Evolutionary conservation across 2,113 vertebrate species (phyloP), one percentile per base, ranked within the genome.

Genomic region (Sinocyclocheilus maitianheensis): DNA sequence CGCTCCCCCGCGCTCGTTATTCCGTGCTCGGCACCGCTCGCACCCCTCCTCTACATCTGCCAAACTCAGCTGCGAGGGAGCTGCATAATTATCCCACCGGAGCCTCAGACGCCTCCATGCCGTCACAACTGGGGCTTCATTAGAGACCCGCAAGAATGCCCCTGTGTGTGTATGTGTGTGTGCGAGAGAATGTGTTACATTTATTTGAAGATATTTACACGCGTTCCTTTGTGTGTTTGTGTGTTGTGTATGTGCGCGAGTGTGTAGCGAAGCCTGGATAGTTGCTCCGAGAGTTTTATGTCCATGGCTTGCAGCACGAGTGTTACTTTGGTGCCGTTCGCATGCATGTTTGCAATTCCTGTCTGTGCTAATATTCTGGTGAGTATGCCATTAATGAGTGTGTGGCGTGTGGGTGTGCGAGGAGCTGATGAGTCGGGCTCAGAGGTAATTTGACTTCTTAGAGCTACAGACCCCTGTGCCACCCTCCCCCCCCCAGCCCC

Each of bases 41-140:
- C 94, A 94, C 90, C 96, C 96, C 97, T 98, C 97, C 98, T 97
- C 96, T 97, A 97, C 97, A 97, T 97, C 97, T 97, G 96, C 96
- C 97, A 97, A 96, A 97, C 97, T 99, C 98, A 99, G 98, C 97
- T 99, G 97, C 93, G 94, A 97, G 97, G 97, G 96, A 98, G 97
- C 96, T 93, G 95, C 97, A 95, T 99, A 99, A 99, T 99, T 99
- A 99, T 98, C 97, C 97, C 97, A 95, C 96, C 93, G 95, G 97
- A 97, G 97, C 92, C 92, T 86, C 95, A 94, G 96, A 95, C 94
- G 95, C 96, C 96, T 97, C 96, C 92, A 96, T 95, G 95, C 95
- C 96, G 95, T 97, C 97, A 96, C 97, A 97, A 98, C 96, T 96
- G 97, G 97, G 97, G 97, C 96, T 98, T 98, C 97, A 97, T 99